Evolutionary conservation across 1,140 invertebrate species (phyloP), one percentile per base, ranked within the genome.

Genomic region (Pachypsylla venusta): DNA sequence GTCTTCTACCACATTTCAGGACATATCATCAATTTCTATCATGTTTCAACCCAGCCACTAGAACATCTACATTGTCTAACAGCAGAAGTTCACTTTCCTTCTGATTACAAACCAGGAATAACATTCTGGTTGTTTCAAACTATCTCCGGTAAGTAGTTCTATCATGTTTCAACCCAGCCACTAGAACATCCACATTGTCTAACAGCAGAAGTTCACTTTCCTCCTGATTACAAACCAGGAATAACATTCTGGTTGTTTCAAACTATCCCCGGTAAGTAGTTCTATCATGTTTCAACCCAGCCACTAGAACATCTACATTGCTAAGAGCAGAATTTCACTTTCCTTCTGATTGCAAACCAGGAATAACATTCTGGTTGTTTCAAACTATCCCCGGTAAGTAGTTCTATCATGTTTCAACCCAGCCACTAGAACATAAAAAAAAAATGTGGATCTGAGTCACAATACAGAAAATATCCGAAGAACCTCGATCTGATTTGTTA

Each of bases 11-110:
- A 35, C n/a, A 10, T 35, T 35, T 48, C 42, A 48, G 42, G 42
- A 0, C 96, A 99, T 69, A 87, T 96, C 66, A 89, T 99, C 22
- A 99, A 99, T 72, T 99, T 99, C 71, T 99, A 99, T 72, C 94
- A 99, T 68, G 87, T 99, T 0, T 93, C 92, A 1, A 98, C 93
- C 0, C 96, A 99, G 69, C 93, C 94, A 0, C 77, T 97, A 0
- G 90, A 92, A 67, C 89, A 97, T 71, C 76, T 98, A 10, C 80
- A 88, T 22, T 99, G 96, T 72, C 76, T 99, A 1, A 98, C 96
- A 0, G 85, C 91, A 61, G 94, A 96, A 75, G 82, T 96, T 54
- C 84, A 85, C 68, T 98, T 94, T 68, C 85, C 91, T 7, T 91
- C 89, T 1, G 92, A 97, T 69, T 87, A 88, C 57, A 82, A 85